These are phyloP conservation scores for Nomia melanderi DNA, from an alignment of 1,140 invertebrate genomes.

Conservation along the genomic window DNA sequence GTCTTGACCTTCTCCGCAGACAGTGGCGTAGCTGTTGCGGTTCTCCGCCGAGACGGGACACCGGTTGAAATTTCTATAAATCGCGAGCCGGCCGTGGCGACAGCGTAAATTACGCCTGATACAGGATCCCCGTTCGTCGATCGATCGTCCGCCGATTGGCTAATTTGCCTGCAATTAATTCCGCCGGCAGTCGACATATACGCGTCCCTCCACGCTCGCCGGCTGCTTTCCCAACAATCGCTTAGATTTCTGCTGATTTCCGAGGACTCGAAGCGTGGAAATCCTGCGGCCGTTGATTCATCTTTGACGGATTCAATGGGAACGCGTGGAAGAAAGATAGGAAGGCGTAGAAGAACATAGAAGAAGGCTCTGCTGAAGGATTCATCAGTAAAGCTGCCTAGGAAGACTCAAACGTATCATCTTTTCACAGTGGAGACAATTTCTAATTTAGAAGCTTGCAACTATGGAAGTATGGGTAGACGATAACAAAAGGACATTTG, in stretches of 20 bases:
- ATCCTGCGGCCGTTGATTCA: constrained; percentile 18
- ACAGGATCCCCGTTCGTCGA: not conserved
- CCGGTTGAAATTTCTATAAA: constrained; percentile 55
- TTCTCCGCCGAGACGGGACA: constrained; percentile 48
- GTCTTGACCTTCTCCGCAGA: constrained; percentile 47
- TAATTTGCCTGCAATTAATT: constrained; percentile 34
- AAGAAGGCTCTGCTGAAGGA: too few species aligned
- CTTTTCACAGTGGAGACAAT: too few species aligned
- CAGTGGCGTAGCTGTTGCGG: not conserved
- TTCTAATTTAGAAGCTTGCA: too few species aligned
- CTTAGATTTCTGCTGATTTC: not conserved
- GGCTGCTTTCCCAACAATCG: constrained; percentile 6
- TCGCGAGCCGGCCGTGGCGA: constrained; percentile 29
- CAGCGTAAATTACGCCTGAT: constrained; percentile 31
- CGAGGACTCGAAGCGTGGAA: not conserved
- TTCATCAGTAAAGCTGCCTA: too few species aligned
- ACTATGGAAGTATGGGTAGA: too few species aligned
- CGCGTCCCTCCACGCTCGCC: not conserved
- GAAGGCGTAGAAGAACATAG: too few species aligned
- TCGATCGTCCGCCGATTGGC: constrained; percentile 23
- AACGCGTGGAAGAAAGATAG: too few species aligned
- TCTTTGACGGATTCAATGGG: too few species aligned
- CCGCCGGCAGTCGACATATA: not conserved
- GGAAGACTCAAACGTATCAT: too few species aligned
- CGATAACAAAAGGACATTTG: too few species aligned